Base-by-base conservation (phyloP, 1,140 invertebrate species). In the Tetramorium alpestre region DNA sequence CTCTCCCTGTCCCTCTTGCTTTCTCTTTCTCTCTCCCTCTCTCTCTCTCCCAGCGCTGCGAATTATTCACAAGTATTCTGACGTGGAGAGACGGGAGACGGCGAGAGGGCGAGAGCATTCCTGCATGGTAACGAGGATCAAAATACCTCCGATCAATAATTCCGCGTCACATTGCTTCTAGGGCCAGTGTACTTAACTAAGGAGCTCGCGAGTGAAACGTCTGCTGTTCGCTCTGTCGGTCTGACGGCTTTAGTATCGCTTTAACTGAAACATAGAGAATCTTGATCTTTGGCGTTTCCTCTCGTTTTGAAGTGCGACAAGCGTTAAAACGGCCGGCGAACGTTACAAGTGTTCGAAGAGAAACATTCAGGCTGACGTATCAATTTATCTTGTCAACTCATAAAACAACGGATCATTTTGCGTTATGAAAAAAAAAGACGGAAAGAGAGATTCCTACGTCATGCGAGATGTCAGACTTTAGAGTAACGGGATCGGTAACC, bases 81-180 rank as follows among this genome's bases (percentile, higher is more conserved):
- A 49, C 56, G 56, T 25, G 28, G 62, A 64, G 75, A 56, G 62
- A 60, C 58, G 41, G 25, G 78, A 56, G 54, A 58, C 11, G 54
- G n/a, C 18, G 41, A 49, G 70, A 76, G 25, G 25, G 51, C 3
- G 54, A 28, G 51, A 60, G 49, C 1, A 25, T 58, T 56, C 62
- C 22, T 64, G 70, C 54, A 51, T 82, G 38, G 76, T 87, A 86
- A 88, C 84, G 87, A 41, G 76, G 22, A 89, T 88, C 88, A 77
- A 89, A 89, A 89, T 89, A 89, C 64, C 87, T 49, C 56, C 47
- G 76, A 87, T 89, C 88, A 82, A 89, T 89, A 89, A 86, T 76
- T 77, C 54, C 25, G 1, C 49, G 56, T 22, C 28, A 60, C 49
- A 69, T 38, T 73, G 51, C 67, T 75, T 38, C 54, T 47, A 60